A percentile compares a stretch with the other conserved stretches of the same genome.
Evolutionary conservation across 92 coral and sea anemone genomes (phyloP).

Genomic region (Epizoanthus scotinus): DNA sequence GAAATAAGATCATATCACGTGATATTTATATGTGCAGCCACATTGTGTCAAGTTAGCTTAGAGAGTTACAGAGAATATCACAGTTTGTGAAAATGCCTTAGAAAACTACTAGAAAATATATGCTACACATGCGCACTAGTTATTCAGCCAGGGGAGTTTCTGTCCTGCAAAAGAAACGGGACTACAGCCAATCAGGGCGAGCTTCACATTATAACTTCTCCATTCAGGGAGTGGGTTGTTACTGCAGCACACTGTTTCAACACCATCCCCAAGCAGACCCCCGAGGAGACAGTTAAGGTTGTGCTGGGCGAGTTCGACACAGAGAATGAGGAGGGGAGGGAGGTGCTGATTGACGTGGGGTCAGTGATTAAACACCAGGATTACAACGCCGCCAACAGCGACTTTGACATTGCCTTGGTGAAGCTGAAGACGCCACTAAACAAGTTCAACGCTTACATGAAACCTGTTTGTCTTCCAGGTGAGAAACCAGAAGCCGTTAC

Average conservation of each 20-base stretch:
- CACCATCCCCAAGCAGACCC: neutral
- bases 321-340: slow-evolving; percentile 44
- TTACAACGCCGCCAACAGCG: slow-evolving; percentile 2
- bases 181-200: too few species aligned
- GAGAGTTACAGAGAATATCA: too few species aligned
- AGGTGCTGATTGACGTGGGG: slow-evolving; percentile 36
- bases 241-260: slow-evolving; percentile 53
- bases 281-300: slow-evolving; percentile 14
- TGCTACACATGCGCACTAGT: too few species aligned
- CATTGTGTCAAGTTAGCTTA: too few species aligned
- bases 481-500: neutral
- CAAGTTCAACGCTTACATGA: slow-evolving; percentile 47
- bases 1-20: too few species aligned
- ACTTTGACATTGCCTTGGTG: slow-evolving; percentile 53
- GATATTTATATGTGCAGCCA: too few species aligned
- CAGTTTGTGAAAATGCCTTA: too few species aligned
- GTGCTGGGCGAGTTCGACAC: slow-evolving; percentile 47
- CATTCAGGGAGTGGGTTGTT: slow-evolving; percentile 43
- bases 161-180: too few species aligned
- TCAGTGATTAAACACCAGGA: slow-evolving; percentile 35
- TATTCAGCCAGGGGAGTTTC: too few species aligned
- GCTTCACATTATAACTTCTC: neutral
- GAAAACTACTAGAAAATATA: too few species aligned
- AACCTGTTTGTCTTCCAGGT: slow-evolving; percentile 58
- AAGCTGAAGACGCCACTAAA: slow-evolving; percentile 37